phyloP scores from a whole-genome alignment of 2,888 invertebrate genomes.

The Autographa gamma region DNA sequence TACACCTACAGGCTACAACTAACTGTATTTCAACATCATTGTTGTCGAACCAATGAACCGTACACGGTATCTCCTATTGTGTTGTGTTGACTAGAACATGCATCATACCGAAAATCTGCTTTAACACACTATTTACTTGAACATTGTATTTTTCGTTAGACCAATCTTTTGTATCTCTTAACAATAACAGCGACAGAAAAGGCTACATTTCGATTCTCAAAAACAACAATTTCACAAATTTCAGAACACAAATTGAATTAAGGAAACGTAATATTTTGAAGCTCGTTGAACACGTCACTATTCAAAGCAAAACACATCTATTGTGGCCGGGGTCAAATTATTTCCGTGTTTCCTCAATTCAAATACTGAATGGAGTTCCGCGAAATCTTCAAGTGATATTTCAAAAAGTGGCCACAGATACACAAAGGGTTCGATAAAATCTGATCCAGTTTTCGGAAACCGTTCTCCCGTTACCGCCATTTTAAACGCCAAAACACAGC shows the following conservation, averaged over 20 bases:
- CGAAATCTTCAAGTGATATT: neutral
- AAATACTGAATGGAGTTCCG: neutral
- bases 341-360: neutral
- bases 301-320: neutral
- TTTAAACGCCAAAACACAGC: constrained; percentile 60
- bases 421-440: neutral
- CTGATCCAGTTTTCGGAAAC: neutral
- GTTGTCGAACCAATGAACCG: constrained; percentile 39
- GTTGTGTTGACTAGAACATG: constrained; percentile 37
- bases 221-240: constrained; percentile 15
- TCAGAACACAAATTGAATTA: constrained; percentile 11
- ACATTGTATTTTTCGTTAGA: constrained; percentile 17
- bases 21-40: constrained; percentile 27
- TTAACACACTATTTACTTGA: constrained; percentile 34
- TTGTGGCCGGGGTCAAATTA: neutral
- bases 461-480: constrained; percentile 10
- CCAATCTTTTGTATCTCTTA: constrained; percentile 19
- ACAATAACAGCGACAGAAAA: constrained; percentile 16
- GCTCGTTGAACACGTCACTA: neutral
- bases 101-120: constrained; percentile 37
- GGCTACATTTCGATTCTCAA: neutral
- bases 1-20: constrained; percentile 6
- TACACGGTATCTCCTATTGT: constrained; percentile 30
- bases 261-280: neutral
- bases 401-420: neutral